Evolutionary conservation across 2,888 invertebrate genomes (phyloP).

Genomic region (Drosophila mayaguana): DNA sequence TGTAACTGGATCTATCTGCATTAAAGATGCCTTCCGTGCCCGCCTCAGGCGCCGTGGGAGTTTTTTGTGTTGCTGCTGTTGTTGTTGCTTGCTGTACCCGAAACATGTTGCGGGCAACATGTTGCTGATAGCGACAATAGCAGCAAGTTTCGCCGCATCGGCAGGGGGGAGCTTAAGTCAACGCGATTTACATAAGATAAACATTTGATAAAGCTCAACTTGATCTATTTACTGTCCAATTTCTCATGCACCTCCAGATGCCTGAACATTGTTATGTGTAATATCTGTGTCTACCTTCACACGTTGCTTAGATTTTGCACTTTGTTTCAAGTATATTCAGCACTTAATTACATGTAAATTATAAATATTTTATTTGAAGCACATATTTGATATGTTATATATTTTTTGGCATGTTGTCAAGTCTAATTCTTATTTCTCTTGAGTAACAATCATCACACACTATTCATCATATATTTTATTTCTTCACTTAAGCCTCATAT

Average conservation of each 20-base stretch:
- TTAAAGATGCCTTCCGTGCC: constrained; percentile 5
- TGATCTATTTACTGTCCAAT: not conserved
- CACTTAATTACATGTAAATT: not conserved
- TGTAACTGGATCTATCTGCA: constrained; percentile 6
- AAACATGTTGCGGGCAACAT: constrained; percentile 8
- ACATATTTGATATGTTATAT: not conserved
- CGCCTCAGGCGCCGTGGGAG: constrained; percentile 10
- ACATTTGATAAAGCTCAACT: not conserved
- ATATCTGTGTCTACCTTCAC: not conserved
- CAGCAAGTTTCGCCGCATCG: not conserved
- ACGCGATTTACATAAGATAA: not conserved
- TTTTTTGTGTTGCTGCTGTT: not conserved
- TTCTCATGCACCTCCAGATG: not conserved
- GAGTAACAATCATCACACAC: not conserved
- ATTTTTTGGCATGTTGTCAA: not conserved
- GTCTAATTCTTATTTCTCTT: not conserved
- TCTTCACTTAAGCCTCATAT: not conserved
- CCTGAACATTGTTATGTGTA: not conserved
- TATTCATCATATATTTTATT: not conserved
- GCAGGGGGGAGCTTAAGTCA: not conserved
- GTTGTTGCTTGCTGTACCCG: not conserved
- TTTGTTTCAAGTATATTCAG: not conserved
- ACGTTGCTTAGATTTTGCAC: not conserved
- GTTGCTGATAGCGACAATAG: constrained; percentile 3
- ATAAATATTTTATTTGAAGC: not conserved